Evolutionary conservation across 2,797 vertebrate species (phyloP).

Genomic region (Acanthurus tractus): DNA sequence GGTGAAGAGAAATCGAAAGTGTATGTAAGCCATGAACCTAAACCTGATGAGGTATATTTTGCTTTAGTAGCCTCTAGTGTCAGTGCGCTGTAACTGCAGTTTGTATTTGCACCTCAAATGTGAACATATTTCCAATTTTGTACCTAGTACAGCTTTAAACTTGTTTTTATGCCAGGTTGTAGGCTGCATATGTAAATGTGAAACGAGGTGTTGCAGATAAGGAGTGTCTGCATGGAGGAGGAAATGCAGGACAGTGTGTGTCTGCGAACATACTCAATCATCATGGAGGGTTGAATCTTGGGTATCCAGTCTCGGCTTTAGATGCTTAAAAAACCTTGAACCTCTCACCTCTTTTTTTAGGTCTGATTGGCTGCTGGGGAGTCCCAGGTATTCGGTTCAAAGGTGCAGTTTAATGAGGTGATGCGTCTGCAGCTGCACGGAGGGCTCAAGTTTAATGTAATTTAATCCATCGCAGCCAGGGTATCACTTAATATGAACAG

Average conservation of each 20-base stretch:
- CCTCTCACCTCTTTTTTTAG: too few species aligned
- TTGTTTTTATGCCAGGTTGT: too few species aligned
- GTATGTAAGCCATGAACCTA: background rate
- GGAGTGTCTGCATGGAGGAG: background rate
- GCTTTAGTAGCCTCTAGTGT: slow-evolving; percentile 21
- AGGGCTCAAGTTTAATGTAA: background rate
- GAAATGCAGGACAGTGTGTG: background rate
- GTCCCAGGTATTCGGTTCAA: too few species aligned
- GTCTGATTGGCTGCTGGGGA: too few species aligned
- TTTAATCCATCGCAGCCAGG: background rate
- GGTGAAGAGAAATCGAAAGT: background rate
- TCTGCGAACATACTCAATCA: too few species aligned
- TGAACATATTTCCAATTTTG: background rate
- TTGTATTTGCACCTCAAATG: background rate
- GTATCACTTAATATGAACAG: background rate
- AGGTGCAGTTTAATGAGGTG: background rate
- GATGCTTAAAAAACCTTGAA: too few species aligned
- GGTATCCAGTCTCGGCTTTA: too few species aligned
- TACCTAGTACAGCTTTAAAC: background rate
- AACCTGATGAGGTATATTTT: background rate
- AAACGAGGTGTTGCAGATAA: background rate
- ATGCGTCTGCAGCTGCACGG: background rate
- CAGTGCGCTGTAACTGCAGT: background rate
- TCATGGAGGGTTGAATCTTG: too few species aligned
- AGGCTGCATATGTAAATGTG: background rate